Conservation (phyloP, 2,888 invertebrate genomes). For the Agonopterix arenella region DNA sequence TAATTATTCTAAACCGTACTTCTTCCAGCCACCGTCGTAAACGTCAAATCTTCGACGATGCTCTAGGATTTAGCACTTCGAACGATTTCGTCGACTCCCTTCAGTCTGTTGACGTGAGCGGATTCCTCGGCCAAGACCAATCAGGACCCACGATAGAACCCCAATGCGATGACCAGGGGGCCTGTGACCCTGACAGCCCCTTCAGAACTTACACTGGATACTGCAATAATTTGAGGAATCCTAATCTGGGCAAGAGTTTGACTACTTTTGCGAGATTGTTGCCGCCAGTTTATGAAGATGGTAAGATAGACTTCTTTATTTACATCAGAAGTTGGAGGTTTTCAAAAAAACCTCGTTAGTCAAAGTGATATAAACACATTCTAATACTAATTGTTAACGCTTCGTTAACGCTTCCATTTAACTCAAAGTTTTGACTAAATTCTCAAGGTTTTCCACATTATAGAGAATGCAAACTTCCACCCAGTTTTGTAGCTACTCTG, state of each 20-base stretch:
- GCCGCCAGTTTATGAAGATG: conserved; percentile 93
- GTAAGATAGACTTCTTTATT: conserved; percentile 49
- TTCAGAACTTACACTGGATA: conserved; percentile 88
- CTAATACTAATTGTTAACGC: too few species aligned
- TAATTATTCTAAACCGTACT: conserved; percentile 1
- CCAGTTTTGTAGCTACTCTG: too few species aligned
- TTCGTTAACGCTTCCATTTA: too few species aligned
- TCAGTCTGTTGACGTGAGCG: conserved; percentile 86
- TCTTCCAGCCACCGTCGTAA: conserved; percentile 76
- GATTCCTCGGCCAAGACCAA: conserved; percentile 80
- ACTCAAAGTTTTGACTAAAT: too few species aligned
- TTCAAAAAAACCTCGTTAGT: too few species aligned
- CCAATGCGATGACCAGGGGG: conserved; percentile 82
- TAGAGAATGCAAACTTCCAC: too few species aligned
- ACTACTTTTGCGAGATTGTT: conserved; percentile 90
- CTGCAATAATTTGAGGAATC: conserved; percentile 92
- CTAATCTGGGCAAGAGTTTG: conserved; percentile 88
- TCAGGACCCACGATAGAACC: conserved; percentile 79
- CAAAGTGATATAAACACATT: too few species aligned
- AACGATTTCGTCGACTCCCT: conserved; percentile 86
- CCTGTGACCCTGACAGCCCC: conserved; percentile 83
- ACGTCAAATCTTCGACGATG: conserved; percentile 83
- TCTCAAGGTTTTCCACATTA: too few species aligned
- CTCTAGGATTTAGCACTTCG: conserved; percentile 53
- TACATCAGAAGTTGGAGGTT: too few species aligned